Base-by-base conservation (phyloP, 1,140 invertebrate genomes). In the Dolichoris vasculosae region DNA sequence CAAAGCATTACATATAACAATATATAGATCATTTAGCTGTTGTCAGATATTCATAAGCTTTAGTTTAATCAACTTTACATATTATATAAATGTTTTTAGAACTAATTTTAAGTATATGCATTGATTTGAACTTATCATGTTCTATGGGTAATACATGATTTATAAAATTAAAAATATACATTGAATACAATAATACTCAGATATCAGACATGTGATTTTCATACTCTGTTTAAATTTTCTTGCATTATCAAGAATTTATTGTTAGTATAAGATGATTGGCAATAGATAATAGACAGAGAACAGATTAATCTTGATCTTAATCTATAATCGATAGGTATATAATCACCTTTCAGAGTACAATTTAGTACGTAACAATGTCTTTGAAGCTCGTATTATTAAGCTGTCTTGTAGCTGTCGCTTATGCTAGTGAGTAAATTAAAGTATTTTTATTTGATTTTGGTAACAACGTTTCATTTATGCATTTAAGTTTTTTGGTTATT, bases 341-440 rank as follows among this genome's bases (percentile, higher is more conserved):
- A 73, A 73, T 43, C 69, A 73, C 26, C 38, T 23, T 9, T 43
- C 40, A n/a, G 23, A n/a, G 4, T n/a, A 11, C 20, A 30, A 4
- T 9, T 23, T 73, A 38, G 17, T 4, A 73, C 43, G 43, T 51
- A 46, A 75, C 26, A 26, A 80, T 80, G 84, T 40, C 32, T 73
- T 30, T 48, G 3, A 83, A 32, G n/a, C 30, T 85, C 8, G n/a
- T 85, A 26, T 30, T 85, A 3, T 59, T 85, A 23, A 67, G 51
- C 78, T 82, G 79, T 32, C 6, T 85, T 20, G 75, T 85, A 51
- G 84, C 69, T n/a, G 9, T 51, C 46, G 26, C 69, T 26, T 48
- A 15, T 67, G 84, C 84, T 26, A 55, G 84, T 85, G 63, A 76
- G 71, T 82, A 67, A 64, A 77, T 64, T n/a, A 26, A 73, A 63